These are phyloP conservation scores for Piscicola geometra DNA, from an alignment of 2,888 invertebrate genomes.

Conservation along the genomic window DNA sequence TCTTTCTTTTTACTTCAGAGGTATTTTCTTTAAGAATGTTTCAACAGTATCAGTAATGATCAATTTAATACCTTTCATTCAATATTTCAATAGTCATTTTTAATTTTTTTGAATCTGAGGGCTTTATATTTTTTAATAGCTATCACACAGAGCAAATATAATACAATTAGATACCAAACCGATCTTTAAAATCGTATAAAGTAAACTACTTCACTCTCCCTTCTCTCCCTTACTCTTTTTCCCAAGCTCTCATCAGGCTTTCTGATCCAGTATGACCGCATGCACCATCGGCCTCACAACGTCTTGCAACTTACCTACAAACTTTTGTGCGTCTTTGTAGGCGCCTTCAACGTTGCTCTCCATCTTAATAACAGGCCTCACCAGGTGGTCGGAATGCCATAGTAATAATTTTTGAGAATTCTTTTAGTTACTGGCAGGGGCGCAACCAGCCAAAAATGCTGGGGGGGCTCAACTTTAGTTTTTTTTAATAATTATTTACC, in stretches of 20 bases:
- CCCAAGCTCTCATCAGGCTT: not conserved
- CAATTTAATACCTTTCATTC: too few relatives aligned
- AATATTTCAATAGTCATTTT: too few relatives aligned
- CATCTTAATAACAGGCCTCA: not conserved
- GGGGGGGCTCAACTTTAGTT: not conserved
- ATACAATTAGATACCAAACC: too few relatives aligned
- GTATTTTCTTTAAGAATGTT: too few relatives aligned
- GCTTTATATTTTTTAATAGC: too few relatives aligned
- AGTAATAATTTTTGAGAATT: not conserved
- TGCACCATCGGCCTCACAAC: not conserved
- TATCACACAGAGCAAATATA: too few relatives aligned
- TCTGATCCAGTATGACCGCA: not conserved
- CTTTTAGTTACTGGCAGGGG: not conserved
- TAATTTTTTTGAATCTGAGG: too few relatives aligned
- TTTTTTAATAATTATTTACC: not conserved
- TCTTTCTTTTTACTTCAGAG: too few relatives aligned
- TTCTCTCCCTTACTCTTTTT: not conserved
- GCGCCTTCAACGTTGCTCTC: not conserved
- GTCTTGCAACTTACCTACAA: not conserved
- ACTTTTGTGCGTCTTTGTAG: not conserved
- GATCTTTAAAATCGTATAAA: too few relatives aligned
- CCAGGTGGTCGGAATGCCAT: too few relatives aligned
- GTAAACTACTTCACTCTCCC: too few relatives aligned
- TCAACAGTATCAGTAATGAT: too few relatives aligned
- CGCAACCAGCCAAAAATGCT: not conserved